Evolutionary conservation across 2,888 invertebrate genomes (phyloP), one percentile per base, ranked within the genome.

Genomic region (Caenorhabditis sulstoni): DNA sequence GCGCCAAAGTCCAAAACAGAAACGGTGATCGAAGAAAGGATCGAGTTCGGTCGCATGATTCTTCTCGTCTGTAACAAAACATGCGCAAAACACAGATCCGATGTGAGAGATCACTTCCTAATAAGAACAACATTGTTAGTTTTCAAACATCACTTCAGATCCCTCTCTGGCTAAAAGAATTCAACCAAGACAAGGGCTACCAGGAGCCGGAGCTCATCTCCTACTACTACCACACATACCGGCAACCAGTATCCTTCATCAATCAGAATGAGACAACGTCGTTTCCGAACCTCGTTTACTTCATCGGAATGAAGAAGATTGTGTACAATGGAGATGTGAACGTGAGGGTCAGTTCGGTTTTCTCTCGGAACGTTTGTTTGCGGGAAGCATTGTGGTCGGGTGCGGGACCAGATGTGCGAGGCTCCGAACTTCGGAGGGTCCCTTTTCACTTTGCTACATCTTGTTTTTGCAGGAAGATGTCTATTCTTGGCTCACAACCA

Each of bases 181-280:
- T 74, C 59, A 84, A 84, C 47, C 57, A 73, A 9, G 74, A 53
- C 8, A 75, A 71, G 22, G 65, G 66, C 18, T 81, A 84, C 37
- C 39, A 67, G 23, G 76, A 58, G 1, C 49, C 59, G 0, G 82
- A 82, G 45, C 37, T 47, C 3, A 79, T 83, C 7, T 57, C 64
- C 18, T 83, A 83, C 41, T 79, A 83, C 53, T 83, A 79, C 39
- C 81, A 83, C 47, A 73, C 68, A 0, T 81, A 73, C 41, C 22
- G 70, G 8, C 74, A 79, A 52, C 67, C 78, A 12, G 58, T 67
- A 1, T 64, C 78, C 0, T 79, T 79, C 29, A 35, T 79, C 20
- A 65, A 79, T 44, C 39, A 29, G 5, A 79, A 66, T 44, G 70
- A 70, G n/a, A 55, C 53, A 0, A 64, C 23, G 1, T 11, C 45